phyloP scores from a whole-genome alignment of 2,797 vertebrate species.

The Brotula barbata region DNA sequence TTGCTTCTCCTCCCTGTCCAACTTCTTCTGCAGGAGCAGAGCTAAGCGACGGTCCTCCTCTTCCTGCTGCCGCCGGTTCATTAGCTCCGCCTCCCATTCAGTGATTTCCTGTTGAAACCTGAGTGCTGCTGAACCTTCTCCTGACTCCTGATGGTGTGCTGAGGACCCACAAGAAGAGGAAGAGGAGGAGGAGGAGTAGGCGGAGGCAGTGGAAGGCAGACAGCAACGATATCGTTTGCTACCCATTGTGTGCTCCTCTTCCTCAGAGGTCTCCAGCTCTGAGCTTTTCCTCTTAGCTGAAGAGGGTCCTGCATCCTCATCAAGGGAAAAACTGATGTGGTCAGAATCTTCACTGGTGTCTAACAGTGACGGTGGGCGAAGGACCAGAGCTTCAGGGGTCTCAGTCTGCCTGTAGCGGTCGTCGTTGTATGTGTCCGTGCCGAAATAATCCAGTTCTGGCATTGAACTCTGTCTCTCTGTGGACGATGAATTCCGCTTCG shows the following conservation, averaged over 20 bases:
- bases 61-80: slow-evolving; percentile 82
- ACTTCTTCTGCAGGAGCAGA: slow-evolving; percentile 83
- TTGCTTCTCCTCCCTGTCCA: slow-evolving; percentile 76
- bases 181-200: background rate
- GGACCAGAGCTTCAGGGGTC: background rate
- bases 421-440: background rate
- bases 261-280: background rate
- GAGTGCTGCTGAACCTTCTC: background rate
- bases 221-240: slow-evolving; percentile 40
- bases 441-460: slow-evolving; percentile 32
- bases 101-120: slow-evolving; percentile 15
- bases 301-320: background rate
- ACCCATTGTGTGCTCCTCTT: background rate
- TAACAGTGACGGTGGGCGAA: background rate
- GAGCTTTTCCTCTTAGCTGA: slow-evolving; percentile 60
- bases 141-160: slow-evolving; percentile 42
- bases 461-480: background rate
- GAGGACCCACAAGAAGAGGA: slow-evolving; percentile 22
- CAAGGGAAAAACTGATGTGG: background rate
- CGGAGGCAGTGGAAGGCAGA: background rate
- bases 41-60: slow-evolving; percentile 88
- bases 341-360: background rate
- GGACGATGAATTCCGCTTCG: background rate
- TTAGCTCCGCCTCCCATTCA: slow-evolving; percentile 74
- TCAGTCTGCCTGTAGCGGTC: background rate